phyloP scores from a whole-genome alignment of 1,140 invertebrate genomes.

The Eueides isabella region DNA sequence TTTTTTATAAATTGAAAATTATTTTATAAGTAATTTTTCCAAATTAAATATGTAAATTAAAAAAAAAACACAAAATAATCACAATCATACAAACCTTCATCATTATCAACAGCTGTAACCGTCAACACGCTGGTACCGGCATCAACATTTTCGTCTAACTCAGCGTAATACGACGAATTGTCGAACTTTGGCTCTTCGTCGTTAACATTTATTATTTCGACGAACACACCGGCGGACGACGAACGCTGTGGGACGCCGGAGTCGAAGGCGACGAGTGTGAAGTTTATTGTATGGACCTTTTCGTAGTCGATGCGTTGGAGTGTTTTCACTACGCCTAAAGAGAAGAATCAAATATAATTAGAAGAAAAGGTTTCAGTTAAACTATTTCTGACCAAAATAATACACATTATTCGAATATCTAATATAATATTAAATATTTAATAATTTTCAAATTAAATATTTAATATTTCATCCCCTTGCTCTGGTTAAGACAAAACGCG shows the following conservation, averaged over 20 bases:
- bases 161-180: constrained; percentile 86
- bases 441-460: too few species aligned
- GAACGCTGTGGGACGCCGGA: constrained; percentile 91
- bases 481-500: too few species aligned
- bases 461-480: too few species aligned
- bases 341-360: background rate
- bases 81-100: constrained; percentile 82
- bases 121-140: constrained; percentile 86
- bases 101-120: constrained; percentile 88
- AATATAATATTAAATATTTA: too few species aligned
- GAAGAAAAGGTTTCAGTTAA: too few species aligned
- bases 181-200: constrained; percentile 92
- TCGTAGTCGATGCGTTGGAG: constrained; percentile 93
- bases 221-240: constrained; percentile 87
- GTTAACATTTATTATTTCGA: constrained; percentile 93
- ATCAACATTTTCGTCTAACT: constrained; percentile 89
- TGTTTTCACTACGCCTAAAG: constrained; percentile 89
- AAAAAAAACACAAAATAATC: too few species aligned
- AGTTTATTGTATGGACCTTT: constrained; percentile 87
- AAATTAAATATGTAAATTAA: too few species aligned
- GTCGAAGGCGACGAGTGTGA: constrained; percentile 91
- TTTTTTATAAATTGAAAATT: too few species aligned
- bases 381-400: too few species aligned
- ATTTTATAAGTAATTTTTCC: too few species aligned
- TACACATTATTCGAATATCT: too few species aligned